Base-by-base conservation (phyloP, 2,888 invertebrate genomes). In the Epirrhoe tristata region DNA sequence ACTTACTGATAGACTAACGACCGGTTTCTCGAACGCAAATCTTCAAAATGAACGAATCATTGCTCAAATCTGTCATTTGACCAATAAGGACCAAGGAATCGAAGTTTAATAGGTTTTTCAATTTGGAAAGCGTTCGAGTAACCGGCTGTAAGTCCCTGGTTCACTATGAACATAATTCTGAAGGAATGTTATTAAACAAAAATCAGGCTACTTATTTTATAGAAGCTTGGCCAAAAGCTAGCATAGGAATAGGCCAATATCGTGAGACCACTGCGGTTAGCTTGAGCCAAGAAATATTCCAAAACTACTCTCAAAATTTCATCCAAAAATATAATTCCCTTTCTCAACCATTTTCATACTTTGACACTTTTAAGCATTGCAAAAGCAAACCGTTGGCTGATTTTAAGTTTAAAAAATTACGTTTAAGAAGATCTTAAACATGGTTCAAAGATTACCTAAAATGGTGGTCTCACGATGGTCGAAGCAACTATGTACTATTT, bases 231-330 rank as follows among this genome's bases (percentile, higher is more conserved):
- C 39, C 39, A 12, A 5, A 12, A 43, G 39, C 39, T 43, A 12
- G 39, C 39, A 36, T 36, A 39, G 36, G 24, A 39, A 43, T 43
- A 43, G 39, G 39, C 39, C 39, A 12, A 12, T 10, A 63, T 58
- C 63, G 53, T 53, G 58, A 63, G 53, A 48, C 63, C 63, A 53
- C 57, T 59, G 52, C 14, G 6, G 5, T 17, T 8, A 0, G 58
- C 31, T n/a, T 50, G 50, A 2, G 31, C 10, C 59, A 59, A 52
- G 52, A 59, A 51, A 3, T 0, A 8, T 51, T 7, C n/a, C 12
- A 51, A 51, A 51, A 32, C 48, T 52, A 52, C 17, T 43, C 39
- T 43, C 24, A 43, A 43, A 43, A 43, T 43, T 12, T 17, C 14
- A 39, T 59, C 36, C 36, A 59, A 59, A 59, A 52, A 59, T 52